A percentile compares a stretch with the other conserved stretches of the same genome.
Evolutionary conservation across 1,140 invertebrate species (phyloP).

Genomic region (Manduca sexta): DNA sequence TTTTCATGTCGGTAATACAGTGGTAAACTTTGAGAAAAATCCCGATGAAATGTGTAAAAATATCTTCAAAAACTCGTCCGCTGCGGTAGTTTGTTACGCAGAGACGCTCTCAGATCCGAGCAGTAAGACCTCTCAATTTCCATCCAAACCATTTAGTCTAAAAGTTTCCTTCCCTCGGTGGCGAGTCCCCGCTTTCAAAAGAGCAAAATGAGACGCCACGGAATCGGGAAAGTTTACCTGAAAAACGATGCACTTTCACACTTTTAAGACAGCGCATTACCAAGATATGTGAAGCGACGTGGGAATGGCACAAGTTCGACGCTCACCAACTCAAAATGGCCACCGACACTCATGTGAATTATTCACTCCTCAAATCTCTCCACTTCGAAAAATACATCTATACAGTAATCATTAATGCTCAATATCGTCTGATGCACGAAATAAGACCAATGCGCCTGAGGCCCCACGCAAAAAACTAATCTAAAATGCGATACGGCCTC

Average conservation of each 20-base stretch:
- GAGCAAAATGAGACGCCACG: slow-evolving; percentile 19
- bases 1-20: not conserved
- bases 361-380: slow-evolving; percentile 19
- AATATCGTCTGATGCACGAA: slow-evolving; percentile 34
- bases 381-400: not conserved
- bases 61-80: slow-evolving; percentile 11
- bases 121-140: slow-evolving; percentile 30
- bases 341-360: slow-evolving; percentile 30
- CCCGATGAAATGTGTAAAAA: not conserved
- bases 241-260: slow-evolving; percentile 37
- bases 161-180: slow-evolving; percentile 41
- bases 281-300: slow-evolving; percentile 27
- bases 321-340: slow-evolving; percentile 29
- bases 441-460: slow-evolving; percentile 33
- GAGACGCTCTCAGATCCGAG: slow-evolving; percentile 11
- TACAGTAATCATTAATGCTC: slow-evolving; percentile 30
- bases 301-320: slow-evolving; percentile 32
- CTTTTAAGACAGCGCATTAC: slow-evolving; percentile 26
- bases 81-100: slow-evolving; percentile 7
- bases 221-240: slow-evolving; percentile 30
- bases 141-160: slow-evolving; percentile 45
- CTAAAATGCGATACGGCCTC: slow-evolving; percentile 58
- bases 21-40: not conserved
- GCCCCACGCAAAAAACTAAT: slow-evolving; percentile 58
- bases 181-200: slow-evolving; percentile 14